These are phyloP conservation scores for Erebia aethiops DNA, from an alignment of 2,888 invertebrate genomes.

Conservation along the genomic window DNA sequence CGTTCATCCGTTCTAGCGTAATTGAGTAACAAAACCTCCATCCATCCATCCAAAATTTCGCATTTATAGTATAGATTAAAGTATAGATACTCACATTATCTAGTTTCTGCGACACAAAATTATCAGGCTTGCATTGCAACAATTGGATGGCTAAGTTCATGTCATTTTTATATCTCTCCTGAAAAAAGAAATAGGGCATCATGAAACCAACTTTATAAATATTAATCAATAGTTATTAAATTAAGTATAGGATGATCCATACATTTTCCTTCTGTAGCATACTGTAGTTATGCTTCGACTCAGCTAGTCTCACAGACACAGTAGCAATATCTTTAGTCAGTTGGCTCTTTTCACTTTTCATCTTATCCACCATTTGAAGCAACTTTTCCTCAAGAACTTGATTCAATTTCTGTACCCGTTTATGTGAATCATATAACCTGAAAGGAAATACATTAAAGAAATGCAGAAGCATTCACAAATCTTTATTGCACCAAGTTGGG, in stretches of 20 bases:
- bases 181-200: conserved; percentile 57
- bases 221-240: background rate
- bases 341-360: conserved; percentile 93
- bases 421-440: conserved; percentile 95
- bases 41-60: no score
- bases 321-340: conserved; percentile 94
- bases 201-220: conserved; percentile 30
- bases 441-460: conserved; percentile 30
- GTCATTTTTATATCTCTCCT: conserved; percentile 97
- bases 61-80: no score
- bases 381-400: conserved; percentile 97
- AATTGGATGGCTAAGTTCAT: conserved; percentile 96
- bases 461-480: background rate
- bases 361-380: conserved; percentile 94
- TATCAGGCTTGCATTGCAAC: conserved; percentile 96
- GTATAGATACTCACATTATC: conserved; percentile 87
- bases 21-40: background rate
- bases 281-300: conserved; percentile 92
- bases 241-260: conserved; percentile 51
- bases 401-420: conserved; percentile 96
- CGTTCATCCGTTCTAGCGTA: no score
- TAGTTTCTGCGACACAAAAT: conserved; percentile 95
- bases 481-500: no score
- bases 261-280: conserved; percentile 94
- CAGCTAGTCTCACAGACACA: conserved; percentile 91